phyloP scores from a whole-genome alignment of 2,888 invertebrate genomes.

The Ophraella communa region DNA sequence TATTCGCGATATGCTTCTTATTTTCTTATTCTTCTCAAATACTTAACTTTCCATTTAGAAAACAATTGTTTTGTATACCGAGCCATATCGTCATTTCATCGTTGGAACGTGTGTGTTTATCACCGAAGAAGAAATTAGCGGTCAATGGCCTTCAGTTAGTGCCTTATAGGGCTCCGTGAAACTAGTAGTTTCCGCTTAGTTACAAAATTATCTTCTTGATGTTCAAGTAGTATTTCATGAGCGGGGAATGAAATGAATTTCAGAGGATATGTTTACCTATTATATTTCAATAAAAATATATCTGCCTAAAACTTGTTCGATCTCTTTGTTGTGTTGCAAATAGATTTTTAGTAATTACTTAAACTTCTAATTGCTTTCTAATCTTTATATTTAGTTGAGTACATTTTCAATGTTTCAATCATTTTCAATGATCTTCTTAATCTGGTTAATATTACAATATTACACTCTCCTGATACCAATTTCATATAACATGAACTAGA shows the following conservation, averaged over 20 bases:
- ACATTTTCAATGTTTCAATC: too few species aligned
- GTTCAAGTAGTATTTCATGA: background rate
- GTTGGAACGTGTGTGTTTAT: slow-evolving; percentile 1
- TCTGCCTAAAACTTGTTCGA: background rate
- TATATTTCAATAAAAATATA: background rate
- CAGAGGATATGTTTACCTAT: background rate
- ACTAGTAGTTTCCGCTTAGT: slow-evolving; percentile 3
- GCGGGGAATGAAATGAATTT: background rate
- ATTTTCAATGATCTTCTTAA: too few species aligned
- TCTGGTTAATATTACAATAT: too few species aligned
- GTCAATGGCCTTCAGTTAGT: slow-evolving; percentile 12
- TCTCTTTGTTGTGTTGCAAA: too few species aligned
- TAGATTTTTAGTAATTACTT: too few species aligned
- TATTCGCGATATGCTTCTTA: background rate
- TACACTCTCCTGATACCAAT: too few species aligned
- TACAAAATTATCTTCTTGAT: slow-evolving; percentile 3
- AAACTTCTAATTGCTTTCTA: too few species aligned
- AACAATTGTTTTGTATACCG: slow-evolving; percentile 5
- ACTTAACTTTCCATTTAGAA: slow-evolving; percentile 5
- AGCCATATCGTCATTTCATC: slow-evolving; percentile 1
- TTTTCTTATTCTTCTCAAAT: background rate
- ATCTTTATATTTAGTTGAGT: too few species aligned
- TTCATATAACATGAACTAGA: too few species aligned
- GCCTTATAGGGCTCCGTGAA: slow-evolving; percentile 14
- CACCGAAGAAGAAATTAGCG: slow-evolving; percentile 17